A percentile compares a stretch with the other conserved stretches of the same genome.
Conservation (phyloP, 2,888 invertebrate genomes). For the Deroplatys truncata region DNA sequence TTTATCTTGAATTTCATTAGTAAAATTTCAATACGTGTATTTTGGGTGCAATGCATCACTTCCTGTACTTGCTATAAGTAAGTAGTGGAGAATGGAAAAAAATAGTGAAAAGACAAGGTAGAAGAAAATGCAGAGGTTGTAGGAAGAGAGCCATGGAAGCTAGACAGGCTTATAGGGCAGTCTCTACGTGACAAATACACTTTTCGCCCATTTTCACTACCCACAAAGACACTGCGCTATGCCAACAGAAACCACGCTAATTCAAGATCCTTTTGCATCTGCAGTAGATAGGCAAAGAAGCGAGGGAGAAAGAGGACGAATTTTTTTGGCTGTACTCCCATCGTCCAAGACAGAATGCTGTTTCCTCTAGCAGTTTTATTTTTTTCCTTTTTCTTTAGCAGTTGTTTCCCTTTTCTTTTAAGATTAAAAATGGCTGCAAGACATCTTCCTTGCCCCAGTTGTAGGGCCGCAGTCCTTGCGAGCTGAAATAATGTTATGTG, state of each 20-base stretch:
- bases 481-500: neutral
- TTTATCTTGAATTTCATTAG: no score
- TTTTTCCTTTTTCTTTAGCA: neutral
- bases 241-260: slow-evolving; percentile 1
- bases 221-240: neutral
- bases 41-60: no score
- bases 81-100: no score
- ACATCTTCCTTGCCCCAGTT: no score
- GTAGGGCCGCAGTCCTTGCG: no score
- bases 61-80: no score
- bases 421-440: neutral
- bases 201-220: neutral
- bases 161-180: no score
- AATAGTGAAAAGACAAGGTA: no score
- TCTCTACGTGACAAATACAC: no score
- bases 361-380: neutral
- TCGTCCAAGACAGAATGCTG: neutral
- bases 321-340: slow-evolving; percentile 5
- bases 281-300: neutral
- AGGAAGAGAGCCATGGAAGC: no score
- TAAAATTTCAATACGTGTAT: no score
- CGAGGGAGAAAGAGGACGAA: neutral
- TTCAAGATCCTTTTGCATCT: neutral
- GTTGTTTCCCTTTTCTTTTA: neutral
- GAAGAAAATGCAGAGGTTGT: no score